Base-by-base conservation (phyloP, 2,888 invertebrate genomes). In the Tetheella fluctuosa region DNA sequence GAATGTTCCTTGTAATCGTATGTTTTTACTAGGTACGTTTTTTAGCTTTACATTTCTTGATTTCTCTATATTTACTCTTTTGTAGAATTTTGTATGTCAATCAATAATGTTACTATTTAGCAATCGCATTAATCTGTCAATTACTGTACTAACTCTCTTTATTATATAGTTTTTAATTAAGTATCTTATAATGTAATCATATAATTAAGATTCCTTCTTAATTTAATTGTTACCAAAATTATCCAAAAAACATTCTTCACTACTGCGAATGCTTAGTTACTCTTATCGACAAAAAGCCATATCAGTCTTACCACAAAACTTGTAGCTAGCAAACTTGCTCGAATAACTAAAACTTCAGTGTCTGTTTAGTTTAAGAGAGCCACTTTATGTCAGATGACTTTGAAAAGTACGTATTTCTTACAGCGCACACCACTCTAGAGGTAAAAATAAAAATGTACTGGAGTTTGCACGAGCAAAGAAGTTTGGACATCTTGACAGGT, bases 301-400 rank as follows among this genome's bases (percentile, higher is more conserved):
- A 30, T 73, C 70, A 69, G 61, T 74, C 59, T 61, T 17, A 34
- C 34, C 34, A 6, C 30, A 12, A 54, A 54, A 55, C 55, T 55
- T 34, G 34, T 34, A 55, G 23, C 34, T 48, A 48, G 20, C 39
- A 39, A 34, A 4, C 15, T 20, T 13, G 20, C 68, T 71, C 69
- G 63, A 77, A 70, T 75, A n/a, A 76, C 77, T 73, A 67, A 82
- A 87, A 80, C 80, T 86, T 87, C 75, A 77, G 78, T 79, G 81
- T 83, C 86, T 86, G 86, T 85, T 87, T 86, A 84, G 86, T 86
- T 86, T 83, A 84, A 85, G 77, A 79, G 79, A 79, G 79, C 80
- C 80, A 83, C 84, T 86, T 86, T 82, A 77, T 73, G 85, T 84
- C 83, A 79, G 75, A 79, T 81, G 82, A 84, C 86, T 88, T 86